Conservation (phyloP, 2,888 invertebrate species). For the Leptarthrus brevirostris region DNA sequence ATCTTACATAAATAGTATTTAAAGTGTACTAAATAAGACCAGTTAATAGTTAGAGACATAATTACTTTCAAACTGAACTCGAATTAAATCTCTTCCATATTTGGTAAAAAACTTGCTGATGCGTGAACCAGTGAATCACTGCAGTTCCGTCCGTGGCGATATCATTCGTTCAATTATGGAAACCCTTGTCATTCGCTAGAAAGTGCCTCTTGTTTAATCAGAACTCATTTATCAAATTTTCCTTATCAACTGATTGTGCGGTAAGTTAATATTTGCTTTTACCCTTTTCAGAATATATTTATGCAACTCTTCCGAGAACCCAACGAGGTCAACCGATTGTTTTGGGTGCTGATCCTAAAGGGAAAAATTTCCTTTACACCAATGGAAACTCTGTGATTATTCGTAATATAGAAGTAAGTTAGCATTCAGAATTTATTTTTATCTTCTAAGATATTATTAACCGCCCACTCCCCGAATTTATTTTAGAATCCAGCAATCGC, state of each 20-base stretch:
- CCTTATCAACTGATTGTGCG: conserved; percentile 9
- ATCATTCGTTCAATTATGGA: conserved; percentile 2
- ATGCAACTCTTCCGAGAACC: conserved; percentile 94
- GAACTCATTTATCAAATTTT: neutral
- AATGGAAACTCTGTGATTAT: conserved; percentile 99
- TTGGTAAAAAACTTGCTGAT: conserved; percentile 50
- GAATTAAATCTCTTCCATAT: conserved; percentile 36
- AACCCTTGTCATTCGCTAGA: neutral
- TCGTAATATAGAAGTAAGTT: conserved; percentile 87
- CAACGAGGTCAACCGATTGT: conserved; percentile 95
- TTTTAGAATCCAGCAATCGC: conserved; percentile 87
- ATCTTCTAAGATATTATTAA: neutral
- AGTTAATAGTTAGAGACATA: too few species aligned
- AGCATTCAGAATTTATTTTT: conserved; percentile 20
- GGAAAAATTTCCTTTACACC: conserved; percentile 95
- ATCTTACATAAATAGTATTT: too few species aligned
- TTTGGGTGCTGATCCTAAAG: conserved; percentile 95
- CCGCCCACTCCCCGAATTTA: conserved; percentile 42
- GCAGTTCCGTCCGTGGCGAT: neutral
- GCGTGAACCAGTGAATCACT: conserved; percentile 48
- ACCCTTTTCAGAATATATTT: conserved; percentile 82
- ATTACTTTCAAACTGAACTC: neutral
- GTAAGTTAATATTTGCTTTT: conserved; percentile 55
- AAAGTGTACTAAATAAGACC: neutral
- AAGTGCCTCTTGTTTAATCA: too few species aligned